Percentiles rank a stretch among this genome's conserved stretches.
These are phyloP conservation scores for Chiloscyllium punctatum DNA, from an alignment of 2,797 vertebrate species.

Conservation along the genomic window DNA sequence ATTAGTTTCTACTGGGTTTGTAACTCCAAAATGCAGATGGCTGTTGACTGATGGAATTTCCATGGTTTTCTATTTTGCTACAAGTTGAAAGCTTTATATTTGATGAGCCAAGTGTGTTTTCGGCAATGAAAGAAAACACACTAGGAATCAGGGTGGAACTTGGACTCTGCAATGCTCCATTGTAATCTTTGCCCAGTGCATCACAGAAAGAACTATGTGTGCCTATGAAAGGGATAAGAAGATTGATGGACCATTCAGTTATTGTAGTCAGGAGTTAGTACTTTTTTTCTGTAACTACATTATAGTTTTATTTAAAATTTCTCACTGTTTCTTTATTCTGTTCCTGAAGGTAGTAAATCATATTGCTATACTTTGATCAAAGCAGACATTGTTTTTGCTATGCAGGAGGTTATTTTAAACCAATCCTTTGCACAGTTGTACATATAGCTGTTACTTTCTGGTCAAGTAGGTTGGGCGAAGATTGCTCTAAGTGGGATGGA, in stretches of 20 bases:
- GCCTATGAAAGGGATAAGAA: background rate
- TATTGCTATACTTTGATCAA: background rate
- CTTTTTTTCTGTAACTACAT: background rate
- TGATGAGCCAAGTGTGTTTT: slow-evolving; percentile 25
- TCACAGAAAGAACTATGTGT: background rate
- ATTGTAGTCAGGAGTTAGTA: background rate
- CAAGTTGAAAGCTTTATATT: slow-evolving; percentile 2
- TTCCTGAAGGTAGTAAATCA: background rate
- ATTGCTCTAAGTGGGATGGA: background rate
- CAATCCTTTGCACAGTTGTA: background rate
- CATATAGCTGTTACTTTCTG: too few species aligned
- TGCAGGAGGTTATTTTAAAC: background rate
- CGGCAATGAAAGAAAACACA: background rate
- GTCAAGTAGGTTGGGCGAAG: background rate
- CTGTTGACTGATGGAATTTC: background rate
- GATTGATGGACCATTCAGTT: background rate
- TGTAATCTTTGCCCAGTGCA: background rate
- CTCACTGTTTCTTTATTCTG: background rate
- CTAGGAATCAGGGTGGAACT: background rate
- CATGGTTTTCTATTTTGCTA: background rate
- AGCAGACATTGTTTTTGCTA: background rate
- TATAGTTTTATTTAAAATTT: background rate
- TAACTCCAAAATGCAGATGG: background rate
- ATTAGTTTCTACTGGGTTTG: background rate
- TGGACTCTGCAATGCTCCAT: background rate